These are phyloP conservation scores for Schizaphis graminum DNA, from an alignment of 2,888 invertebrate species.

Conservation along the genomic window DNA sequence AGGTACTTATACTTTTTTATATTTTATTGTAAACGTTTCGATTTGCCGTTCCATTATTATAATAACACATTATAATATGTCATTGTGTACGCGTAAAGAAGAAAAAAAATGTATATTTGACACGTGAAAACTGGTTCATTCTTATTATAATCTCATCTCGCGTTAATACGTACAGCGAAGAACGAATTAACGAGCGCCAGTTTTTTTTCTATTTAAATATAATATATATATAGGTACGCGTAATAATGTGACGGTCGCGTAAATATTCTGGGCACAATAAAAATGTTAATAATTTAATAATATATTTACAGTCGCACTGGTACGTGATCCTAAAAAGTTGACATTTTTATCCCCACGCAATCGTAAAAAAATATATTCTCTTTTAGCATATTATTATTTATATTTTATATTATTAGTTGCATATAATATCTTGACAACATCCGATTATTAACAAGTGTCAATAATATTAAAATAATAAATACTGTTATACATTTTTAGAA, in stretches of 20 bases:
- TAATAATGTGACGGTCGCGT: background rate
- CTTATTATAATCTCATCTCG: background rate
- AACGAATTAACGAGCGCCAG: background rate
- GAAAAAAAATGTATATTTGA: background rate
- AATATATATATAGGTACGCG: background rate
- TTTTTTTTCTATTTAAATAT: constrained; percentile 3
- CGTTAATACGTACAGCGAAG: background rate
- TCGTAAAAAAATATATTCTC: background rate
- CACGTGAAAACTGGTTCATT: background rate
- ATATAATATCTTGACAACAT: background rate
- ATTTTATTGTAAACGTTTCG: background rate
- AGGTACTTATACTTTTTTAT: background rate
- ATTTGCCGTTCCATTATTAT: background rate
- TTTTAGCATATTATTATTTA: background rate
- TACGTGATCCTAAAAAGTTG: background rate
- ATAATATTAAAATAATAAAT: background rate
- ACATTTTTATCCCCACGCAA: constrained; percentile 5
- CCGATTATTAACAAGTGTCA: background rate
- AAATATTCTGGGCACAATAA: constrained; percentile 9
- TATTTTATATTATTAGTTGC: background rate
- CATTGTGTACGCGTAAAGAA: background rate
- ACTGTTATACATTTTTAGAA: background rate
- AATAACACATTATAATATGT: background rate
- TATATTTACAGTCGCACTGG: background rate
- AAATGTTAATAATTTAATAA: background rate